Evolutionary conservation across 1,140 invertebrate species (phyloP).

Genomic region (Caerostris darwini): DNA sequence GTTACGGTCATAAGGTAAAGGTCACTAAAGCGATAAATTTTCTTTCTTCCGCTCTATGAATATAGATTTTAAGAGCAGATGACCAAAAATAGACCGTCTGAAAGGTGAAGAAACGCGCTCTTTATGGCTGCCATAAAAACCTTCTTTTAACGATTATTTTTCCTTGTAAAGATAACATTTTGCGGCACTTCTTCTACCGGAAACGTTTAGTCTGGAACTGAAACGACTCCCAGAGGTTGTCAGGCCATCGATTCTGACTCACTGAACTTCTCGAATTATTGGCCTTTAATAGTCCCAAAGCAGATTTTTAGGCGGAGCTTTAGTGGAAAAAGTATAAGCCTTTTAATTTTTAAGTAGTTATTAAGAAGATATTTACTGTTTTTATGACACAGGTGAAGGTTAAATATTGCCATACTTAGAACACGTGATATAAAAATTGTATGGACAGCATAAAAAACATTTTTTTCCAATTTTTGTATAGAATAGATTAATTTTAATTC

Average conservation of each 20-base stretch:
- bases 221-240: not conserved
- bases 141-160: constrained; percentile 55
- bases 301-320: not conserved
- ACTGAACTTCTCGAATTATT: constrained; percentile 25
- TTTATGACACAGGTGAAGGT: not conserved
- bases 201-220: not conserved
- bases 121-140: constrained; percentile 22
- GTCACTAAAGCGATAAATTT: not conserved
- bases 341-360: not conserved
- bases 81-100: constrained; percentile 34
- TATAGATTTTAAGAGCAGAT: constrained; percentile 41
- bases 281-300: constrained; percentile 9
- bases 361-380: not conserved
- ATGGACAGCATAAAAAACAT: not conserved
- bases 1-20: constrained; percentile 27
- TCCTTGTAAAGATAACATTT: constrained; percentile 34
- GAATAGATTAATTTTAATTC: not conserved
- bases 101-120: constrained; percentile 22
- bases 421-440: not conserved
- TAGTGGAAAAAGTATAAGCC: not conserved
- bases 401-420: not conserved
- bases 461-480: not conserved
- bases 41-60: constrained; percentile 13
- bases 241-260: not conserved
- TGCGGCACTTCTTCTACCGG: not conserved